These are phyloP conservation scores for Tricholauxania praeusta DNA, from an alignment of 2,888 invertebrate genomes.

Conservation along the genomic window DNA sequence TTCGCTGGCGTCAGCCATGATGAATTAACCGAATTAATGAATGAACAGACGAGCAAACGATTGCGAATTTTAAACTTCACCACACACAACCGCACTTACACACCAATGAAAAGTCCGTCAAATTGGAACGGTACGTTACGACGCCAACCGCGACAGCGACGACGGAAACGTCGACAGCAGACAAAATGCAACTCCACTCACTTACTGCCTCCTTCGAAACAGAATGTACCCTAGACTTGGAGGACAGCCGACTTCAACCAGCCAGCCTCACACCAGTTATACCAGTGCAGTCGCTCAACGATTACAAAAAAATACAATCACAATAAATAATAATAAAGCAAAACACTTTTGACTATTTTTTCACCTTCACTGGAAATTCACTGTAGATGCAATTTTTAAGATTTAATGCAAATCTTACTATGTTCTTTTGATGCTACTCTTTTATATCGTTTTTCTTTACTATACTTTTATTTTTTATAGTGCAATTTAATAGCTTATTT, in stretches of 20 bases:
- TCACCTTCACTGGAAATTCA: slow-evolving; percentile 9
- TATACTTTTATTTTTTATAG: background rate
- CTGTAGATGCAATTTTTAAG: background rate
- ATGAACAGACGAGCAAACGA: slow-evolving; percentile 20
- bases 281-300: background rate
- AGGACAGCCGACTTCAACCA: slow-evolving; percentile 1
- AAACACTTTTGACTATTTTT: background rate
- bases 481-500: slow-evolving; percentile 1
- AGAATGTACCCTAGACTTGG: slow-evolving; percentile 9
- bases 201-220: slow-evolving; percentile 10
- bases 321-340: slow-evolving; percentile 34
- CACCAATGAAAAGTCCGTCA: background rate
- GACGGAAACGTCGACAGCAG: background rate
- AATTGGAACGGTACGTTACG: background rate
- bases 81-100: slow-evolving; percentile 21
- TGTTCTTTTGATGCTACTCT: background rate
- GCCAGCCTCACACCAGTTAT: slow-evolving; percentile 10
- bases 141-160: slow-evolving; percentile 9
- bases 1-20: slow-evolving; percentile 71
- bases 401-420: too few relatives aligned
- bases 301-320: slow-evolving; percentile 11
- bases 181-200: slow-evolving; percentile 2
- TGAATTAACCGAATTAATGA: slow-evolving; percentile 34
- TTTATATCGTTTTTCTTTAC: background rate
- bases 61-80: slow-evolving; percentile 3